These are phyloP conservation scores for Solenopsis invicta DNA, from an alignment of 1,140 invertebrate genomes.

Conservation along the genomic window DNA sequence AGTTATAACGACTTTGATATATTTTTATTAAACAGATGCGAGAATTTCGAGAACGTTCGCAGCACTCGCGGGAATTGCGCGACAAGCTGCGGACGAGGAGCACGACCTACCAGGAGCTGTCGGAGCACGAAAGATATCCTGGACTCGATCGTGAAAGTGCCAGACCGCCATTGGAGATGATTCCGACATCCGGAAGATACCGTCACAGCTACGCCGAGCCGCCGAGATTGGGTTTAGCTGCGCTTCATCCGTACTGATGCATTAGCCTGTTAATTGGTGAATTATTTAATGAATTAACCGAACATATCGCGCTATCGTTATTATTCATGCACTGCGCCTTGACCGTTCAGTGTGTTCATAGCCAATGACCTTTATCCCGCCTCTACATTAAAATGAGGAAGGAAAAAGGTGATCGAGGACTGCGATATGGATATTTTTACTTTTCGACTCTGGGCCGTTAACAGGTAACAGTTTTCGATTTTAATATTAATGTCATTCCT, in stretches of 20 bases:
- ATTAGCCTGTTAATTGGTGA: constrained; percentile 71
- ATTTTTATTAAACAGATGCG: constrained; percentile 68
- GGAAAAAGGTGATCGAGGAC: constrained; percentile 1
- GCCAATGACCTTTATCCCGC: constrained; percentile 1
- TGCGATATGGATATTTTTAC: constrained; percentile 26
- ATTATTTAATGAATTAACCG: constrained; percentile 79
- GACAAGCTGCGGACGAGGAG: constrained; percentile 79
- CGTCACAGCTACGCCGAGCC: constrained; percentile 88
- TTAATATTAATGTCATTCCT: constrained; percentile 16
- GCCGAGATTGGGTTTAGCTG: constrained; percentile 86
- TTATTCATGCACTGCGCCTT: constrained; percentile 45
- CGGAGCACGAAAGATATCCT: constrained; percentile 87
- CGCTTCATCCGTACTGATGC: constrained; percentile 86
- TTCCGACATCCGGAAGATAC: constrained; percentile 84
- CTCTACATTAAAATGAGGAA: not conserved
- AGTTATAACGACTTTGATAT: not conserved
- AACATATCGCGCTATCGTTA: constrained; percentile 68
- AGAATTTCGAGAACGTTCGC: constrained; percentile 76
- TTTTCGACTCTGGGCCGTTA: not conserved
- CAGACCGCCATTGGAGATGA: constrained; percentile 84
- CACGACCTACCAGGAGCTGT: constrained; percentile 87
- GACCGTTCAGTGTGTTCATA: constrained; percentile 48
- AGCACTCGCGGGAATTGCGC: constrained; percentile 75
- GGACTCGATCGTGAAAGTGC: constrained; percentile 88
- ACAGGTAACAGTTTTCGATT: not conserved